These are phyloP conservation scores for Steromphala cineraria DNA, from an alignment of 2,888 invertebrate genomes.

Conservation along the genomic window DNA sequence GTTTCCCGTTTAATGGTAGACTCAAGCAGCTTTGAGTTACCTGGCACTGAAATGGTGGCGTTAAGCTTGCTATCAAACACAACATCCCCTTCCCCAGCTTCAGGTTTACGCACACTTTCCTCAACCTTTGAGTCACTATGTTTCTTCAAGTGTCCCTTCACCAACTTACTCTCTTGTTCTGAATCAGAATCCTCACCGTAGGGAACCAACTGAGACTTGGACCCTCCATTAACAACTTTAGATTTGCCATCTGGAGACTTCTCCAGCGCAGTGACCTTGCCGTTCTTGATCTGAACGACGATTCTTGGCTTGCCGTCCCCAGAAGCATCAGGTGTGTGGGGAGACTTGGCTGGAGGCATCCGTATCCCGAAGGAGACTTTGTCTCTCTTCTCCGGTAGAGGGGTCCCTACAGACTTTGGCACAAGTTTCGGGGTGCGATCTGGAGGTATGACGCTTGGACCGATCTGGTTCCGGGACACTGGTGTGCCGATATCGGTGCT, in stretches of 20 bases:
- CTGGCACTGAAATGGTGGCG: conserved; percentile 67
- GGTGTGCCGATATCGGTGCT: conserved; percentile 48
- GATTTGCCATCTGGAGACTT: conserved; percentile 62
- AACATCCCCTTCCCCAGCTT: conserved; percentile 32
- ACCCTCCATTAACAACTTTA: conserved; percentile 54
- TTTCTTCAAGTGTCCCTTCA: conserved; percentile 4
- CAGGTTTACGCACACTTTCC: background rate
- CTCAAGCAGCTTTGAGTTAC: conserved; percentile 55
- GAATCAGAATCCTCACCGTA: conserved; percentile 73
- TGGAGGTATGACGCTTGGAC: conserved; percentile 35
- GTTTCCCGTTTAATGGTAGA: conserved; percentile 29
- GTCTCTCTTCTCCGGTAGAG: conserved; percentile 56
- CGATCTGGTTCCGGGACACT: conserved; percentile 39
- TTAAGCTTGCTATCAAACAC: conserved; percentile 62
- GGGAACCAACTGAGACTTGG: conserved; percentile 68
- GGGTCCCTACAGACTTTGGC: conserved; percentile 22
- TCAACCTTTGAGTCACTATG: background rate
- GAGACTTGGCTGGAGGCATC: conserved; percentile 7
- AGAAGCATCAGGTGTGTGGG: conserved; percentile 14
- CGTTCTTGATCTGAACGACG: conserved; percentile 73
- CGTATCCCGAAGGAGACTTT: conserved; percentile 63
- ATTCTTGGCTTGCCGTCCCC: conserved; percentile 57
- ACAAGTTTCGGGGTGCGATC: conserved; percentile 13
- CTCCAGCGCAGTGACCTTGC: conserved; percentile 66
- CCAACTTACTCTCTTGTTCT: conserved; percentile 39